Base-by-base conservation (phyloP, 2,888 invertebrate species). In the Tenodera sinensis region DNA sequence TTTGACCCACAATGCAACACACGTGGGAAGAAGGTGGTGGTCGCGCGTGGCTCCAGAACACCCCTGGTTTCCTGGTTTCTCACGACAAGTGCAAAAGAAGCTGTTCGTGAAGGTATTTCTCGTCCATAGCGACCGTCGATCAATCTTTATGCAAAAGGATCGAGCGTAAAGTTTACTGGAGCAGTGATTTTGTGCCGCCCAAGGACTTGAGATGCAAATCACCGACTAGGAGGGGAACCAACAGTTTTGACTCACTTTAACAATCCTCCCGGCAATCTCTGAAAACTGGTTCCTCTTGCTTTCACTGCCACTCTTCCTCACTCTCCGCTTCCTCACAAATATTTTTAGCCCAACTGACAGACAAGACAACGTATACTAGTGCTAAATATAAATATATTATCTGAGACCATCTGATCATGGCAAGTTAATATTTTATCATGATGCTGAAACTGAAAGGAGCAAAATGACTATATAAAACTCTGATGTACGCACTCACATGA, bases 1-100 rank as follows among this genome's bases (percentile, higher is more conserved):
- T 86, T 86, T 86, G 86, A 86, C 86, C 86, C 86, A 86, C 86
- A 86, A 81, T 86, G 54, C 54, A 71, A 71, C 54, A 25, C 54
- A 71, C 54, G 54, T 71, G 54, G 54, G 54, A 71, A 71, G 54
- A 71, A 71, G 20, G 54, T 71, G 54, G 54, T 71, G 54, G 42
- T 71, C 54, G 54, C 54, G 54, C 25, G 54, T 71, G 54, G 54
- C 54, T 71, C 20, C 6, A 71, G 54, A 71, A 71, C 54, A 71
- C 54, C 54, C 54, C 54, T 71, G 54, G 54, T 15, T 71, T 71
- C 54, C 54, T 71, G 54, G 20, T 71, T 71, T 71, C 54, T 71
- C 54, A 71, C 54, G 54, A 25, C 54, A 71, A 71, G 54, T 71
- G 54, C 54, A 71, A 71, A 71, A 25, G 54, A 71, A 71, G 20